phyloP scores from a whole-genome alignment of 2,888 invertebrate genomes.

The Tinea semifulvella region DNA sequence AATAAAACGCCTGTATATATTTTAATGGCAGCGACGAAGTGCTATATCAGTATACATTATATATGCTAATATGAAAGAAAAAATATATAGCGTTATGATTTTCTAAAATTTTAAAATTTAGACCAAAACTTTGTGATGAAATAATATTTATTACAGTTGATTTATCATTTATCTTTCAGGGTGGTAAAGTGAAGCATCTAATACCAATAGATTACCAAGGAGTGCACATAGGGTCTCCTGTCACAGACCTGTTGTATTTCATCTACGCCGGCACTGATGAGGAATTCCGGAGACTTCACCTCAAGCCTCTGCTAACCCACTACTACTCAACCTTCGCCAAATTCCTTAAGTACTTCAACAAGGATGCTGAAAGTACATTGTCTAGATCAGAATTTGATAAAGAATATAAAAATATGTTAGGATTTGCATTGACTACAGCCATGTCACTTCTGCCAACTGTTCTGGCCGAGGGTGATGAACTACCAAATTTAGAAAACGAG shows the following conservation, averaged over 20 bases:
- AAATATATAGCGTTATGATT: too few species aligned
- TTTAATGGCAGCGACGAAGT: too few species aligned
- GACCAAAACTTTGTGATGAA: too few species aligned
- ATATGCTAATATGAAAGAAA: too few species aligned
- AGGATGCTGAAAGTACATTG: not conserved
- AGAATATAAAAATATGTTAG: conserved; percentile 18
- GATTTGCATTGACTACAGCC: not conserved
- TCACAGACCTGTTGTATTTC: conserved; percentile 13
- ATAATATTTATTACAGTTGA: too few species aligned
- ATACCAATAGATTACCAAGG: conserved; percentile 15
- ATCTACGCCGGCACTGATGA: conserved; percentile 15
- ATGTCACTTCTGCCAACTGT: conserved; percentile 7
- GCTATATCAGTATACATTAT: too few species aligned
- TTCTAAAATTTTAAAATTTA: too few species aligned
- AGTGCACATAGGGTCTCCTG: not conserved
- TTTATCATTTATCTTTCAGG: conserved; percentile 9
- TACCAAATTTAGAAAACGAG: not conserved
- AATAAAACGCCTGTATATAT: too few species aligned
- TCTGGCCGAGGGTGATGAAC: not conserved
- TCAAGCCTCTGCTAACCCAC: not conserved
- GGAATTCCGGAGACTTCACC: conserved; percentile 6
- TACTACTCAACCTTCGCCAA: conserved; percentile 4
- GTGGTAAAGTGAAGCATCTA: conserved; percentile 11
- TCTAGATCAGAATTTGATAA: conserved; percentile 10
- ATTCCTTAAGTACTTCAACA: not conserved